These are phyloP conservation scores for Ramphastos sulfuratus DNA, from an alignment of 2,113 vertebrate species.

Conservation along the genomic window DNA sequence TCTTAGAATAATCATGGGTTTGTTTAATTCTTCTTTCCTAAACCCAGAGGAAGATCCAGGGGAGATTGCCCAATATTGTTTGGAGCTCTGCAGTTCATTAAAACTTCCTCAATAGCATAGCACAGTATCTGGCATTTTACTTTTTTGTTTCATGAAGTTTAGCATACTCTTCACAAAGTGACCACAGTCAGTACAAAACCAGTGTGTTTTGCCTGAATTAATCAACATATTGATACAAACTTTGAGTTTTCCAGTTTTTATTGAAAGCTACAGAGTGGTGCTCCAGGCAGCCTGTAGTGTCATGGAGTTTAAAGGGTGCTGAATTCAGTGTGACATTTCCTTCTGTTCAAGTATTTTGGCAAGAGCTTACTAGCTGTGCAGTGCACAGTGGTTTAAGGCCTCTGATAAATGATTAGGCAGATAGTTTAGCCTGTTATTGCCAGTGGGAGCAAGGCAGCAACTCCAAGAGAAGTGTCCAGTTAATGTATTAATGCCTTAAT, in stretches of 20 bases:
- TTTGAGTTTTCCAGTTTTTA: neutral
- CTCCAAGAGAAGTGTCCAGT: constrained; percentile 54
- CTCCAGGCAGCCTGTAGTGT: neutral
- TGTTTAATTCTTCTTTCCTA: neutral
- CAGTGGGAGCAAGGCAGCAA: constrained; percentile 40
- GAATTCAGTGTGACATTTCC: constrained; percentile 29
- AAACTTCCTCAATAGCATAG: neutral
- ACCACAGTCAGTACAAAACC: neutral
- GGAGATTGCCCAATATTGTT: constrained; percentile 7
- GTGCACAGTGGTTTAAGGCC: constrained; percentile 41
- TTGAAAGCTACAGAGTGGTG: neutral
- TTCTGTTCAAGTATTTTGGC: constrained; percentile 57
- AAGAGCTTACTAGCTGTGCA: constrained; percentile 10
- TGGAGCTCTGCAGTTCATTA: neutral
- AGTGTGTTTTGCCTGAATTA: neutral
- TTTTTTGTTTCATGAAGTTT: neutral
- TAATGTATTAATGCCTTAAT: constrained; percentile 67
- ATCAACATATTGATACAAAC: neutral
- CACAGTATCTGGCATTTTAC: neutral
- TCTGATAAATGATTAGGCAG: constrained; percentile 65
- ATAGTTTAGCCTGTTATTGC: constrained; percentile 62
- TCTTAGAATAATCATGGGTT: neutral
- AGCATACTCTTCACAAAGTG: neutral
- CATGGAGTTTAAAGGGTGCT: neutral
- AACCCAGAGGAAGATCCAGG: constrained; percentile 8